Conservation (phyloP, 92 coral and sea anemone genomes). For the Pocillopora grandis region DNA sequence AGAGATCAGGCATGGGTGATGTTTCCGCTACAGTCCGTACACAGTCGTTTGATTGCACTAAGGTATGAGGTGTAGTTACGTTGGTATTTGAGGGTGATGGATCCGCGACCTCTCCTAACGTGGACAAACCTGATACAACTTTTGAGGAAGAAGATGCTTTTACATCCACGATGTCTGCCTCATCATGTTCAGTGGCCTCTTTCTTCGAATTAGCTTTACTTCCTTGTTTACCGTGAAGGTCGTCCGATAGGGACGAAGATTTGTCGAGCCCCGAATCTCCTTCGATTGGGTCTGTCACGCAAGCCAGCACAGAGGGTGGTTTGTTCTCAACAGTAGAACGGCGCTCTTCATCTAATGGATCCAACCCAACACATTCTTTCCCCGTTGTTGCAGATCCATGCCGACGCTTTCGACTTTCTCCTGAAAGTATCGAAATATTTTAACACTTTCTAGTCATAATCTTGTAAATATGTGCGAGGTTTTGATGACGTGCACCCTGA, state of each 20-base stretch:
- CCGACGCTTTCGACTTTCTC: constrained; percentile 18
- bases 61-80: background rate
- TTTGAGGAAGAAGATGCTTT: background rate
- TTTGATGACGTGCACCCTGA: background rate
- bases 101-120: background rate
- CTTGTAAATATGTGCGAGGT: background rate
- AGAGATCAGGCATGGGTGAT: constrained; percentile 58
- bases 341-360: background rate
- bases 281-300: constrained; percentile 15
- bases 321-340: background rate
- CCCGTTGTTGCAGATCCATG: background rate
- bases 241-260: background rate
- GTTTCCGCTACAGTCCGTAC: constrained; percentile 42
- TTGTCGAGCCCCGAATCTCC: background rate
- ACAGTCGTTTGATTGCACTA: constrained; percentile 3
- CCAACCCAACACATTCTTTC: background rate
- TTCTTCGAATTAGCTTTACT: background rate
- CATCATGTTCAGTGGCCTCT: constrained; percentile 19
- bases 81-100: background rate
- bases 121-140: background rate
- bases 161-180: background rate
- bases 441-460: background rate
- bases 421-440: background rate
- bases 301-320: background rate
- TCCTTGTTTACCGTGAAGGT: background rate